These are phyloP conservation scores for Myioborus melanocephalus DNA, from an alignment of 2,797 vertebrate species.

Conservation along the genomic window DNA sequence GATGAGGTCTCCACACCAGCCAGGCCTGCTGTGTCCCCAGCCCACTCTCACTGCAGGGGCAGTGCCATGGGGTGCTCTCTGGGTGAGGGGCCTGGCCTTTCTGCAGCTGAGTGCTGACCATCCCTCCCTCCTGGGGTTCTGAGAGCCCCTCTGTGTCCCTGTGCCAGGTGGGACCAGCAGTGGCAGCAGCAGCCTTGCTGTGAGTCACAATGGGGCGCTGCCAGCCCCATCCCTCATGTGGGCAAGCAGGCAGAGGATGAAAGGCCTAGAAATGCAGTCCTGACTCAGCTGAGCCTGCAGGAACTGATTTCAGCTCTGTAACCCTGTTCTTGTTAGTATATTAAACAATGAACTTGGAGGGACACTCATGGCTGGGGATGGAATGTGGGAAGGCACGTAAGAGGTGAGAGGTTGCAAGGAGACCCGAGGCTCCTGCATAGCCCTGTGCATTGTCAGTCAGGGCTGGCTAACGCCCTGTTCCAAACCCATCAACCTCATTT, in stretches of 20 bases:
- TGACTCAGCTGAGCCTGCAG: neutral
- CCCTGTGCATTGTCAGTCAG: neutral
- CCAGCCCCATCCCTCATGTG: too few species aligned
- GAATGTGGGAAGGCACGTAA: neutral
- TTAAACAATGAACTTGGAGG: neutral
- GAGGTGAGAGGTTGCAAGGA: neutral
- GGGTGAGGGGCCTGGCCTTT: neutral
- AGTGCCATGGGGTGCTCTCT: too few species aligned
- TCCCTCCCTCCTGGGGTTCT: too few species aligned
- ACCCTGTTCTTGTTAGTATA: neutral
- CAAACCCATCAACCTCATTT: neutral
- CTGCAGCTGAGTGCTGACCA: neutral
- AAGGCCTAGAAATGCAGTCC: neutral
- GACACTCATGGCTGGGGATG: neutral
- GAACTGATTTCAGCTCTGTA: neutral
- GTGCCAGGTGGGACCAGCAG: too few species aligned
- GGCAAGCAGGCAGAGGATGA: too few species aligned
- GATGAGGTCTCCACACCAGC: accelerated
- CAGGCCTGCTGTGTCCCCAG: neutral
- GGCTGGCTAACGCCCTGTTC: neutral
- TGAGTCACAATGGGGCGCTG: too few species aligned
- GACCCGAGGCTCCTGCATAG: neutral
- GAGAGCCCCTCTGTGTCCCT: too few species aligned
- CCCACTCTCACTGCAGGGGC: too few species aligned
- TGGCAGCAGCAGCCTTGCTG: too few species aligned